phyloP scores from a whole-genome alignment of 1,140 invertebrate species.

The Pararge aegeria region DNA sequence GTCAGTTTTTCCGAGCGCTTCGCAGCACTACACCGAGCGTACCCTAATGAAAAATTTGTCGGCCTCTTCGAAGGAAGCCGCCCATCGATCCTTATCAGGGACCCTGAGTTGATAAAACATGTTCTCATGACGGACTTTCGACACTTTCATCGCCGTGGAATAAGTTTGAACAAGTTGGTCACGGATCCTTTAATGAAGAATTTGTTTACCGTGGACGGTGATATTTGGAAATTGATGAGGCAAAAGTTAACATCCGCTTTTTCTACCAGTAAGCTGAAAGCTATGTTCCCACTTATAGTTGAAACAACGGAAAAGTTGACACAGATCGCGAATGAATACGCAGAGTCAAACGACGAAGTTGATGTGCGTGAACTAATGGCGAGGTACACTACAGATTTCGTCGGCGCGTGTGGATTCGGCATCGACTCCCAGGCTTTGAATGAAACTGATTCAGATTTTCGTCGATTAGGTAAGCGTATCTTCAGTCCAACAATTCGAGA shows the following conservation, averaged over 20 bases:
- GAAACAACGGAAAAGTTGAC: constrained; percentile 69
- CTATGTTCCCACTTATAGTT: constrained; percentile 78
- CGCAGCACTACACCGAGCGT: constrained; percentile 46
- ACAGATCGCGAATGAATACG: constrained; percentile 38
- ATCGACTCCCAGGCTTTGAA: constrained; percentile 32
- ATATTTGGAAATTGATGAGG: constrained; percentile 81
- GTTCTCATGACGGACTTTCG: constrained; percentile 81
- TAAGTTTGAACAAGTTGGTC: constrained; percentile 56
- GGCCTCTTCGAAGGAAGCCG: constrained; percentile 47
- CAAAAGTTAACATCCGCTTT: constrained; percentile 83
- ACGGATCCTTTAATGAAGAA: constrained; percentile 77
- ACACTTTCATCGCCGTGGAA: constrained; percentile 76
- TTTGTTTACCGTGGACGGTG: constrained; percentile 76
- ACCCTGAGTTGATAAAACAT: constrained; percentile 73
- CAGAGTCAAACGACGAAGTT: constrained; percentile 57
- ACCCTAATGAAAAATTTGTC: constrained; percentile 54
- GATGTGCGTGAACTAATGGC: constrained; percentile 36
- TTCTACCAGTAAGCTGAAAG: constrained; percentile 82
- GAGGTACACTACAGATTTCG: constrained; percentile 38
- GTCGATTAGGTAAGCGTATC: constrained; percentile 34
- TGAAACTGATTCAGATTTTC: constrained; percentile 33
- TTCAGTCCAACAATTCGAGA: constrained; percentile 27
- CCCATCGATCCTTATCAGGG: constrained; percentile 51
- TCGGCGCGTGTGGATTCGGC: constrained; percentile 36
- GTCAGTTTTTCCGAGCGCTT: constrained; percentile 48